Evolutionary conservation across 2,888 invertebrate genomes (phyloP).

Genomic region (Hyppa rectilinea): DNA sequence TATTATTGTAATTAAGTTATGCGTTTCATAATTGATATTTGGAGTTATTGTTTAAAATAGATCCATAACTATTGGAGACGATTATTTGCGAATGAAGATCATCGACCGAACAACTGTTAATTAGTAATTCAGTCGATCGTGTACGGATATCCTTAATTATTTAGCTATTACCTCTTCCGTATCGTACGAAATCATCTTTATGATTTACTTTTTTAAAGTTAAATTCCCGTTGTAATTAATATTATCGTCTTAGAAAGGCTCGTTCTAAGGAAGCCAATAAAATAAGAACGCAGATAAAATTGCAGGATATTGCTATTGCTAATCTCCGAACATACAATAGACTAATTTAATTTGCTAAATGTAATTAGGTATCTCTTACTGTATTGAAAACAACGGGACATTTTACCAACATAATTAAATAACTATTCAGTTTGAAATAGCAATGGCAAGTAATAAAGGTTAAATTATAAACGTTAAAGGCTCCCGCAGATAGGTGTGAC

Average conservation of each 20-base stretch:
- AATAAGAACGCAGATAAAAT: too few species aligned
- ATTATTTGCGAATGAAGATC: constrained; percentile 12
- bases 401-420: not conserved
- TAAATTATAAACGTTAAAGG: not conserved
- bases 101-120: constrained; percentile 11
- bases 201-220: constrained; percentile 6
- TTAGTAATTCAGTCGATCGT: constrained; percentile 5
- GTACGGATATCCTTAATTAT: constrained; percentile 41
- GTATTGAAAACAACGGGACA: not conserved
- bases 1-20: too few species aligned
- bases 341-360: not conserved
- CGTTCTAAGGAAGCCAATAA: not conserved
- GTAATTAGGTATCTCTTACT: not conserved
- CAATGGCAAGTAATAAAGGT: not conserved
- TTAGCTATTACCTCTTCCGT: constrained; percentile 20
- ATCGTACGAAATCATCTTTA: not conserved
- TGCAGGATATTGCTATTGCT: not conserved
- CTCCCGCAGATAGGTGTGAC: too few species aligned
- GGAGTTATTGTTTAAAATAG: too few species aligned
- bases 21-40: too few species aligned
- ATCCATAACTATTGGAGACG: not conserved
- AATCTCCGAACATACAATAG: not conserved
- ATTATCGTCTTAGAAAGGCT: not conserved
- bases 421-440: not conserved
- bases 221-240: not conserved